Evolutionary conservation across 2,888 invertebrate genomes (phyloP).

Genomic region (Drosophila kuntzei): DNA sequence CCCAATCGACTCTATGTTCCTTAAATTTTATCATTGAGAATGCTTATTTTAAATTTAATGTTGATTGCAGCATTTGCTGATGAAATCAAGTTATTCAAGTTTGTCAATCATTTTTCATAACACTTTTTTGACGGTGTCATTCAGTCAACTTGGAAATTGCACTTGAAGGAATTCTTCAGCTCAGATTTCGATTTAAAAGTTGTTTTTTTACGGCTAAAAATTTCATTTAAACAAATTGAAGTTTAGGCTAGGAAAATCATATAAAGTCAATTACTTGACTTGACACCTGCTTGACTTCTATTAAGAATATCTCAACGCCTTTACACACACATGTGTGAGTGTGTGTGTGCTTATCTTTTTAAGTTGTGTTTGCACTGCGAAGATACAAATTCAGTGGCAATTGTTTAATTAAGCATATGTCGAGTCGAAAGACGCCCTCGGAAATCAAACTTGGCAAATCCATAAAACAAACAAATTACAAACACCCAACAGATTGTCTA

Average conservation of each 20-base stretch:
- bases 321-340: conserved; percentile 12
- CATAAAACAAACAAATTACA: conserved; percentile 78
- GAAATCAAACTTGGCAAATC: conserved; percentile 65
- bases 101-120: neutral
- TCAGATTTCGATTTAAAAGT: neutral
- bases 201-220: neutral
- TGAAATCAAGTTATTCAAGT: conserved; percentile 9
- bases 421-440: conserved; percentile 54
- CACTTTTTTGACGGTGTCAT: conserved; percentile 5
- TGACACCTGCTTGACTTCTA: conserved; percentile 38
- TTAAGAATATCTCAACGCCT: conserved; percentile 30
- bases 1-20: neutral
- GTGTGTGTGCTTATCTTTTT: conserved; percentile 40
- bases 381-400: conserved; percentile 46
- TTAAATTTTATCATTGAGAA: neutral
- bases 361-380: conserved; percentile 52
- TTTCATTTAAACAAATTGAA: neutral
- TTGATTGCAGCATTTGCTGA: neutral
- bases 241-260: neutral
- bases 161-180: conserved; percentile 13
- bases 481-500: conserved; percentile 66
- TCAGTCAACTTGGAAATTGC: neutral
- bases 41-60: neutral
- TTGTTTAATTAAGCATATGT: conserved; percentile 67
- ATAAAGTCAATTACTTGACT: conserved; percentile 35